A percentile compares a stretch with the other conserved stretches of the same genome.
These are phyloP conservation scores for Eriosoma lanigerum DNA, from an alignment of 1,140 invertebrate species.

Conservation along the genomic window DNA sequence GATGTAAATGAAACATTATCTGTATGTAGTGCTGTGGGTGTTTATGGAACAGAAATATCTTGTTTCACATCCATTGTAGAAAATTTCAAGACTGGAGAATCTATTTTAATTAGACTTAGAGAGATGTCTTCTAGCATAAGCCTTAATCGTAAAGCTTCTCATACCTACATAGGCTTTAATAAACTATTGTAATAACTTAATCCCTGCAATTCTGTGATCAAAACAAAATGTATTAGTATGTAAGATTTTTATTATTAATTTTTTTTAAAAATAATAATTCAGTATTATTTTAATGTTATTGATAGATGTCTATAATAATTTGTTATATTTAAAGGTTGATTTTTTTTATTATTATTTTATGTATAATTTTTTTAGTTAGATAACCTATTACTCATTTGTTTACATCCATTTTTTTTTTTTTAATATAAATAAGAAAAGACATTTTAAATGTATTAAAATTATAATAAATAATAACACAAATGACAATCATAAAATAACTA, in stretches of 20 bases:
- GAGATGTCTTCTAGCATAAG: constrained; percentile 17
- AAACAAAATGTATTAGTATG: background rate
- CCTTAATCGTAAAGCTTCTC: constrained; percentile 28
- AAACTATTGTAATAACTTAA: constrained; percentile 12
- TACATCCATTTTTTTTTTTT: background rate
- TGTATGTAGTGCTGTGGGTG: constrained; percentile 25
- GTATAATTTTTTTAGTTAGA: background rate
- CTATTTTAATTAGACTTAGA: constrained; percentile 30
- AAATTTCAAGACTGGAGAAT: constrained; percentile 28
- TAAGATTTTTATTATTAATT: background rate
- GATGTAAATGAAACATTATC: constrained; percentile 36
- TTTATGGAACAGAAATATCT: constrained; percentile 26
- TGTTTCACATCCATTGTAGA: constrained; percentile 41
- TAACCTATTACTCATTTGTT: constrained; percentile 4
- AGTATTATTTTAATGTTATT: constrained; percentile 33
- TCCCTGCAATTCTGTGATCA: background rate
- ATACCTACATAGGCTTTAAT: constrained; percentile 23
- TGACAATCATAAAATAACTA: constrained; percentile 35
- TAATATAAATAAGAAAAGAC: constrained; percentile 10
- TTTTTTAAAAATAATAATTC: constrained; percentile 11
- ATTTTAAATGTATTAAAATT: constrained; percentile 12
- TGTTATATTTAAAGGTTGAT: background rate
- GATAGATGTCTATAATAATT: background rate
- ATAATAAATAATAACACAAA: constrained; percentile 1
- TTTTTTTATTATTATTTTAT: constrained; percentile 1